Base-by-base conservation (phyloP, 2,888 invertebrate species). In the Candidula unifasciata region DNA sequence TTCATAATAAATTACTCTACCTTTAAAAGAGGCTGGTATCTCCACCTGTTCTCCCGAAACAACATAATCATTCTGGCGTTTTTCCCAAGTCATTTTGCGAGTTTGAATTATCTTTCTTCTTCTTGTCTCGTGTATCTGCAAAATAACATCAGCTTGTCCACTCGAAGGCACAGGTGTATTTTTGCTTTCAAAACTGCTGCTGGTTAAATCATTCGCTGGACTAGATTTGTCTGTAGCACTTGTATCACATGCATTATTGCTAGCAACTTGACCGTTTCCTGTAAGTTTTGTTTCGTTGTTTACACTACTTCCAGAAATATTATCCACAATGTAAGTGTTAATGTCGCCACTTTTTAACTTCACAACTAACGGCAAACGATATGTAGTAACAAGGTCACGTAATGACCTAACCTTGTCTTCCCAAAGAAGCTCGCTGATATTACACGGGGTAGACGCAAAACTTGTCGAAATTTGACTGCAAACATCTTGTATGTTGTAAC, bases 1-100 rank as follows among this genome's bases (percentile, higher is more conserved):
- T 68, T n/a, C n/a, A 68, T 6, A 27, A 27, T 30, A 27, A n/a
- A 27, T 3, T 54, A 73, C 44, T 74, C 57, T 86, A 92, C 92
- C 92, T 91, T 90, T 90, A 76, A 89, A 89, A 64, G 89, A 86
- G n/a, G 90, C 89, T 5, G 91, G 90, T 60, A 92, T 89, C 54
- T 90, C 89, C 60, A 89, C 79, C 57, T 89, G 86, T 69, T 90
- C 89, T 1, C 89, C 91, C 2, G 89, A 89, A 18, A 88, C 86
- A 0, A 88, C 86, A 74, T 92, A 91, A 80, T 91, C 91, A 69
- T 89, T 89, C 44, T 88, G 88, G 60, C 89, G 87, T 80, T 90
- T 87, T 80, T 92, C 91, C 91, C 91, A 91, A 52, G 90, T 90
- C 88, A 91, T 88, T 71, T 90, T 89, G 10, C 88, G 88, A 21